Evolutionary conservation across 2,797 vertebrate genomes (phyloP), one percentile per base, ranked within the genome.

Genomic region (Schizopygopsis malacanthus): DNA sequence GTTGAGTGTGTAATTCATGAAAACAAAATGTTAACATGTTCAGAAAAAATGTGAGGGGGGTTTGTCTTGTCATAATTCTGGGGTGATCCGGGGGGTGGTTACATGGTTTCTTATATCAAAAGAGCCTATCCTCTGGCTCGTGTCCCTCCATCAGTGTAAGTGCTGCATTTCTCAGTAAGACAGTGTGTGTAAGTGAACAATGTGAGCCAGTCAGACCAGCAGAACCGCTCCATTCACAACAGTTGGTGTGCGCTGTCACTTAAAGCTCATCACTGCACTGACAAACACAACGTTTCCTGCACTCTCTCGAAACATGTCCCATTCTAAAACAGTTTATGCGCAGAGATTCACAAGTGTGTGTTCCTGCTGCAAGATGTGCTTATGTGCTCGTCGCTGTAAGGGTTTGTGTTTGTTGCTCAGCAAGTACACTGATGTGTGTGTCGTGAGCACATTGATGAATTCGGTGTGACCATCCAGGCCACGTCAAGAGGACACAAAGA

Each of bases 401-500:
- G 16, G 56, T 47, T 9, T 15, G 22, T 18, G 59, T 33, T 28
- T 52, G 59, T 67, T 67, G 70, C 25, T 50, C 6, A 28, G 47
- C 9, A 39, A 7, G 41, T 43, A n/a, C 65, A n/a, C 50, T 47
- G 43, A 47, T n/a, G 28, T 47, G 43, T 86, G 37, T 61, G 33
- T 33, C 7, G 25, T 75, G 22, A 76, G 65, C 3, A 61, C 22
- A 54, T 8, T 70, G 52, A 78, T 69, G 70, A 52, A 70, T 72
- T n/a, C 37, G 33, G 43, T 52, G 84, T 81, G 82, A 73, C 39
- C 52, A 59, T 33, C 63, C 16, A 10, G 54, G 56, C 28, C 10
- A 9, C 6, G 33, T 70, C 67, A 78, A 78, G 37, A 69, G 52
- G 47, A 71, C 18, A 96, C 93, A 96, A 95, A 94, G 91, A 88